Evolutionary conservation across 1,140 invertebrate genomes (phyloP), one percentile per base, ranked within the genome.

Genomic region (Aphelenchoides avenae): DNA sequence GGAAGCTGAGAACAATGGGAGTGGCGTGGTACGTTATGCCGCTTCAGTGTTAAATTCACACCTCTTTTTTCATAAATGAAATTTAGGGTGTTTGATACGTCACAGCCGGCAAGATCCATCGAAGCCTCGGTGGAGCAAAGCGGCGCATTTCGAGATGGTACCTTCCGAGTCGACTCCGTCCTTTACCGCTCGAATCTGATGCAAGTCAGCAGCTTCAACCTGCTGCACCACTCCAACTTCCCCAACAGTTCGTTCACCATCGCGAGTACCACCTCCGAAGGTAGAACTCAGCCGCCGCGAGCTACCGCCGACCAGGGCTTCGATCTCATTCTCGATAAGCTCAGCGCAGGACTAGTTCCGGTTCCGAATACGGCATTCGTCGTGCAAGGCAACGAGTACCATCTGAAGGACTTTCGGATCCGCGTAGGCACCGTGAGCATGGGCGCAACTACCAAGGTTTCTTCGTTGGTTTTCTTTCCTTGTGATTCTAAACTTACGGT

Each of bases 271-370:
- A 13, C 33, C 18, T 37, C 48, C 20, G 11, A 20, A 13, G 24
- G 37, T 7, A 13, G 9, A 13, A n/a, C n/a, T 11, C 6, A 34
- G 26, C 18, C 41, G 0, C 40, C 64, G 5, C 24, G 66, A 7
- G 64, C 64, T 15, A 69, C 66, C 3, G 41, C 63, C 27, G 63
- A 65, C 27, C 36, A 50, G 15, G 66, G 66, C 5, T 65, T 65
- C 31, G 66, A 70, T 9, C 37, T 62, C 5, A 68, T 62, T 31
- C 24, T 65, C 9, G 31, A 52, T 13, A 70, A 70, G 36, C 36
- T 31, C 22, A 64, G 37, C 41, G 58, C 56, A 20, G 66, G 56
- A 3, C 41, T 65, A n/a, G 39, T 42, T 5, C n/a, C 59, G 3
- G 63, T 68, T 20, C n/a, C 36, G 18, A n/a, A 42, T 1, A 18